phyloP scores from a whole-genome alignment of 2,888 invertebrate genomes.

The Leptinotarsa juncta region DNA sequence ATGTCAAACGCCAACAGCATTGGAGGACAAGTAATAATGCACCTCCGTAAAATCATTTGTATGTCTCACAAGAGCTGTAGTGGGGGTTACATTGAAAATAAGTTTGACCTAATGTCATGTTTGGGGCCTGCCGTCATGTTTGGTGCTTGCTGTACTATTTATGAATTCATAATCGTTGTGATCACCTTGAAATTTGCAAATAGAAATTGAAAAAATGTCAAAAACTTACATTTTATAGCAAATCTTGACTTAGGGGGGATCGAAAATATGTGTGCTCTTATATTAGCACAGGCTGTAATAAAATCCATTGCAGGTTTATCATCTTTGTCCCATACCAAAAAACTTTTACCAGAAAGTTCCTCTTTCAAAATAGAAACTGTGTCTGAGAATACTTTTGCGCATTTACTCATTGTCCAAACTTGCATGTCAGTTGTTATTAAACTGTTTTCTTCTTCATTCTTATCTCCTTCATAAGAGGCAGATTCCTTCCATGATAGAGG shows the following conservation, averaged over 20 bases:
- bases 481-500: slow-evolving; percentile 79
- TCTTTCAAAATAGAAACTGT: slow-evolving; percentile 75
- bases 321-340: slow-evolving; percentile 98
- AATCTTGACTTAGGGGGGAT: slow-evolving; percentile 90
- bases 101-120: no score
- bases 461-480: slow-evolving; percentile 50
- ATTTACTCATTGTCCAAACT: slow-evolving; percentile 63
- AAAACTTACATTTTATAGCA: slow-evolving; percentile 88
- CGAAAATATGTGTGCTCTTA: slow-evolving; percentile 90
- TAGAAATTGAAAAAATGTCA: neutral
- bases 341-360: slow-evolving; percentile 72
- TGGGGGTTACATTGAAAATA: no score
- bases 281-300: slow-evolving; percentile 94
- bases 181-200: no score
- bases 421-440: slow-evolving; percentile 58
- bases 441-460: slow-evolving; percentile 48
- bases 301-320: slow-evolving; percentile 94
- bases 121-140: no score
- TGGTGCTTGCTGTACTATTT: no score
- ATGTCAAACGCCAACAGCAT: no score
- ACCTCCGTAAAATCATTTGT: no score
- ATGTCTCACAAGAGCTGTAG: no score
- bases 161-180: no score
- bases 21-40: no score
- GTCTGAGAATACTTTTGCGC: slow-evolving; percentile 74